A percentile compares a stretch with the other conserved stretches of the same genome.
These are phyloP conservation scores for Drosophila nebulosa DNA, from an alignment of 1,140 invertebrate genomes.

Conservation along the genomic window DNA sequence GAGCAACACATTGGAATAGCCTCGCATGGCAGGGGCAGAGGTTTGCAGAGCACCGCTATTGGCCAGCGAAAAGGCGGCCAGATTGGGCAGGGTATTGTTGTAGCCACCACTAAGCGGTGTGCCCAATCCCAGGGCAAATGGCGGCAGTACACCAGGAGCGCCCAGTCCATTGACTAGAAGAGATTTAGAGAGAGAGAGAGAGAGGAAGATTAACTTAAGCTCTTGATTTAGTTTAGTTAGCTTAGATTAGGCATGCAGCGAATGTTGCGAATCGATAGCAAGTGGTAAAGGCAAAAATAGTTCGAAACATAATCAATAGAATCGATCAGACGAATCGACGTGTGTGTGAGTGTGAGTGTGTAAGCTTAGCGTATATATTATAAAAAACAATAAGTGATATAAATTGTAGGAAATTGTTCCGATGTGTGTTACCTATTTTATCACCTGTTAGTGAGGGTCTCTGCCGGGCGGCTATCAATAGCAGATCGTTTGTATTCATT, in stretches of 20 bases:
- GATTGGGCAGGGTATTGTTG: conserved; percentile 87
- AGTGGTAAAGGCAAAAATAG: conserved; percentile 54
- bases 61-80: conserved; percentile 87
- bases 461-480: conserved; percentile 86
- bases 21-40: conserved; percentile 85
- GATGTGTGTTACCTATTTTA: conserved; percentile 81
- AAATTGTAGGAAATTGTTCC: conserved; percentile 66
- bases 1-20: conserved; percentile 91
- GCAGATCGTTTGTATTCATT: conserved; percentile 83
- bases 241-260: conserved; percentile 50
- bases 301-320: conserved; percentile 28
- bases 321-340: neutral
- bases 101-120: conserved; percentile 87
- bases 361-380: conserved; percentile 22
- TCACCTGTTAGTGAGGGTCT: conserved; percentile 83
- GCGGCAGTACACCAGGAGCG: conserved; percentile 90
- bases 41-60: conserved; percentile 83
- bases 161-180: conserved; percentile 82
- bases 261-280: conserved; percentile 68
- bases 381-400: conserved; percentile 53
- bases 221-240: neutral
- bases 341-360: conserved; percentile 2
- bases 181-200: conserved; percentile 25
- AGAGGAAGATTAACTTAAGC: neutral
- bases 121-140: conserved; percentile 86